Conservation (phyloP, 37 sponge, comb jelly and placozoan genomes). For the Hormiphora californensis region DNA sequence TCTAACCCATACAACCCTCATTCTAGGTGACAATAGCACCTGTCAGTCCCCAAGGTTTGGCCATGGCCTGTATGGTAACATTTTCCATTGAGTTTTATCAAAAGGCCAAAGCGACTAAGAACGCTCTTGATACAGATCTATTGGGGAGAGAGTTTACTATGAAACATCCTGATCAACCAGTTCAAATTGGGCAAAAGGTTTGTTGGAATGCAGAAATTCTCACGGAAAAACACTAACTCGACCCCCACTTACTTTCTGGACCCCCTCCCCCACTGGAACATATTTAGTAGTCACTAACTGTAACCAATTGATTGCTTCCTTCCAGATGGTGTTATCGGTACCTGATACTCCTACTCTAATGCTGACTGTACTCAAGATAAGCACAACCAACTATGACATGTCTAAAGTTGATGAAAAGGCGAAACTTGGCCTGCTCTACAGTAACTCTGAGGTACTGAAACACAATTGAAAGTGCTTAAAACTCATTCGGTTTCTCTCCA, state of each 20-base stretch:
- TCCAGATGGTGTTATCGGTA: slow-evolving; percentile 13
- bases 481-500: too few species aligned
- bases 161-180: slow-evolving; percentile 29
- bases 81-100: slow-evolving; percentile 15
- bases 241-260: too few species aligned
- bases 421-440: slow-evolving; percentile 8
- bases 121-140: slow-evolving; percentile 8
- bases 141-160: not conserved
- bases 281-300: too few species aligned
- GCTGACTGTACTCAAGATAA: slow-evolving; percentile 23
- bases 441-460: slow-evolving; percentile 40
- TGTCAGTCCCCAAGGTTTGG: too few species aligned
- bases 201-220: too few species aligned
- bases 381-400: slow-evolving; percentile 29
- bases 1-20: not conserved
- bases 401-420: slow-evolving; percentile 40
- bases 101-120: slow-evolving; percentile 25
- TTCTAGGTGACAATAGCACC: not conserved
- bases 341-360: slow-evolving; percentile 20
- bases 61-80: not conserved
- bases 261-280: too few species aligned
- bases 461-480: too few species aligned
- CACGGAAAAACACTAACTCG: too few species aligned
- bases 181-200: slow-evolving; percentile 12
- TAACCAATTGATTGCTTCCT: too few species aligned